Conservation (phyloP, 2,797 vertebrate species). For the Argentina silus region DNA sequence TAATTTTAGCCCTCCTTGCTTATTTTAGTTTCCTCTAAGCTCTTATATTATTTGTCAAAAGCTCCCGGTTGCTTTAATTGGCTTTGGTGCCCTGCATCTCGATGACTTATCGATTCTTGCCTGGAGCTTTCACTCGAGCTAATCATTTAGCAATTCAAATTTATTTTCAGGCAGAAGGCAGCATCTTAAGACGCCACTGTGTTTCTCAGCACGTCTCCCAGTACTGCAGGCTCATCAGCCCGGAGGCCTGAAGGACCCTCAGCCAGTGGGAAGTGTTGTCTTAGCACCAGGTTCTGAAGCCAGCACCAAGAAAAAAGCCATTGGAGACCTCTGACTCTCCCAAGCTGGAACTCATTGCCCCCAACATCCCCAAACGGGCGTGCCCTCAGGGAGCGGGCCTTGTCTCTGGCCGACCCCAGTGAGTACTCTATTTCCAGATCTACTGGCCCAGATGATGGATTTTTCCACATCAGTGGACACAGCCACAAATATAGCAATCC, state of each 20-base stretch:
- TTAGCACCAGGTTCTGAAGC: slow-evolving; percentile 48
- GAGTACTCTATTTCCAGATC: slow-evolving; percentile 84
- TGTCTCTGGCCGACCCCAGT: slow-evolving; percentile 71
- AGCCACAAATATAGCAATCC: slow-evolving; percentile 80
- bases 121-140: slow-evolving; percentile 54
- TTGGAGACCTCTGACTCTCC: slow-evolving; percentile 64
- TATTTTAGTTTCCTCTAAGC: slow-evolving; percentile 30
- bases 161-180: slow-evolving; percentile 32
- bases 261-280: slow-evolving; percentile 61
- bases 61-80: slow-evolving; percentile 56
- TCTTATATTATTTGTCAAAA: slow-evolving; percentile 58
- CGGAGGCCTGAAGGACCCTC: slow-evolving; percentile 33
- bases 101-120: slow-evolving; percentile 66
- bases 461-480: slow-evolving; percentile 81
- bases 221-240: slow-evolving; percentile 10
- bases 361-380: slow-evolving; percentile 61
- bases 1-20: slow-evolving; percentile 16
- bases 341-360: slow-evolving; percentile 68
- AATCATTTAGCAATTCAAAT: slow-evolving; percentile 65
- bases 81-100: slow-evolving; percentile 49
- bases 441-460: slow-evolving; percentile 85
- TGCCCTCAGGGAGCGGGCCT: slow-evolving; percentile 60
- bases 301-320: slow-evolving; percentile 65
- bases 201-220: slow-evolving; percentile 36
- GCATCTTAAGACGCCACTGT: slow-evolving; percentile 20